Evolutionary conservation across 1,140 invertebrate genomes (phyloP), one percentile per base, ranked within the genome.

Genomic region (Phocides pigmalion): DNA sequence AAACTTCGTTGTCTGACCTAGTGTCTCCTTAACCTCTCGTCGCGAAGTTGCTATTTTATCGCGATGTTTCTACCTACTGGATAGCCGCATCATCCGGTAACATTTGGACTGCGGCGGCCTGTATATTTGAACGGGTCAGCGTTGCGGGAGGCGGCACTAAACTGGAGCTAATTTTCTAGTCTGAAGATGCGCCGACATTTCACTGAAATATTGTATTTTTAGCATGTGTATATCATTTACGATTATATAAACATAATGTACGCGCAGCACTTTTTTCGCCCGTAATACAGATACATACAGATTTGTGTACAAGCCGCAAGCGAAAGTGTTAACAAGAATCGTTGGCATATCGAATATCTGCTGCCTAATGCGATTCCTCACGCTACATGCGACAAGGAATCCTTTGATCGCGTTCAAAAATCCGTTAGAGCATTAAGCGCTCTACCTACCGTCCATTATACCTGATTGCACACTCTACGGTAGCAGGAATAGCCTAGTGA

Each of bases 351-450:
- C 54, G 54, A 44, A 46, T 58, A 46, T 58, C 53, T 58, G 25
- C 54, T 28, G n/a, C 22, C 54, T 58, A 58, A 58, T 58, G 42
- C 54, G 54, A 58, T 58, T 58, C 47, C 41, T 58, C 54, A 58
- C 54, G 54, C 54, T 58, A 58, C 47, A 50, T 41, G 54, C 53
- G 20, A 22, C 20, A 14, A 25, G 14, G 41, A 58, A 46, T 46
- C 54, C 54, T 58, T 58, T 58, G 54, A 58, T 46, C 54, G 42
- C 41, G 54, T 58, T 58, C 20, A 58, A 58, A 58, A 58, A 58
- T 58, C 54, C 25, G 54, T 11, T 46, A 59, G 54, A 59, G 54
- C 54, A 59, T 46, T 41, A 46, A 59, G 54, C 54, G 54, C 19
- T 17, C 22, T 37, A 42, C 53, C 14, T 58, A 39, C 20, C 3